These are phyloP conservation scores for Scartelaos histophorus DNA, from an alignment of 2,113 vertebrate genomes.

Conservation along the genomic window DNA sequence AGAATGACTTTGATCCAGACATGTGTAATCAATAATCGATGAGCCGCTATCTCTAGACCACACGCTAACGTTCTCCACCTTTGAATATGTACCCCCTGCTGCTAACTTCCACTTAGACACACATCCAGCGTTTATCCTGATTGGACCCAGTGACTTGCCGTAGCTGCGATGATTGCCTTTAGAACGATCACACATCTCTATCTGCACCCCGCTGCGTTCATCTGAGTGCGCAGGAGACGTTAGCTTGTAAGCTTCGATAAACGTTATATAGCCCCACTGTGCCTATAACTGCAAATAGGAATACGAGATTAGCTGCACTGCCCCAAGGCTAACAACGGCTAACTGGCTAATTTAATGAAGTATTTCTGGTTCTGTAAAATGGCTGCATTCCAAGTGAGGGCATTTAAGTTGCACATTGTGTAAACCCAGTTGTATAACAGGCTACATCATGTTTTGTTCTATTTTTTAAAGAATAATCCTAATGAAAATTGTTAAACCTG, in stretches of 20 bases:
- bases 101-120: not conserved
- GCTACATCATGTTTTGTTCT: no score
- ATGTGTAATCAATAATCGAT: not conserved
- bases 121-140: not conserved
- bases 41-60: not conserved
- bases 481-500: no score
- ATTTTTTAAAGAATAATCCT: no score
- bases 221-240: not conserved
- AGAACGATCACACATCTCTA: not conserved
- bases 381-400: not conserved
- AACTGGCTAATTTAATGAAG: not conserved
- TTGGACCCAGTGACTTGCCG: not conserved
- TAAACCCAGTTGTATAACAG: no score
- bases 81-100: not conserved
- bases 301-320: not conserved
- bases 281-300: not conserved
- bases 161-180: not conserved
- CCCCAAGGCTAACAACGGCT: not conserved
- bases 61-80: not conserved
- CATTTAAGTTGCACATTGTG: not conserved
- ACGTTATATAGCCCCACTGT: not conserved
- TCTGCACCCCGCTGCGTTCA: not conserved
- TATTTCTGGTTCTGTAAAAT: not conserved
- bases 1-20: not conserved
- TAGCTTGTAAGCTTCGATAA: not conserved